Evolutionary conservation across 2,113 vertebrate genomes (phyloP).

Genomic region (Sphyrna mokarran): DNA sequence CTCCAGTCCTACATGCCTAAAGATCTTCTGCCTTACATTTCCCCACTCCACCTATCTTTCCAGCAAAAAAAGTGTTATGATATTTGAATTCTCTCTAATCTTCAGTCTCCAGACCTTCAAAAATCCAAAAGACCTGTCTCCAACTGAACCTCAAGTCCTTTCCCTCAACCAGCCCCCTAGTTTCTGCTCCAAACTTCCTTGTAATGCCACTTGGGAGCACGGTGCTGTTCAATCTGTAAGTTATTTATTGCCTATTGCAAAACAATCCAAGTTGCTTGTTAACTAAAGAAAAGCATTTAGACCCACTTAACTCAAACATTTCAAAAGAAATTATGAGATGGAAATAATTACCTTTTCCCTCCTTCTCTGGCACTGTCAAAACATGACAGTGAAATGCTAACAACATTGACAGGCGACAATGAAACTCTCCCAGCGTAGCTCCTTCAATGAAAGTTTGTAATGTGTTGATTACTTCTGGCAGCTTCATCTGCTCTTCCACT

Average conservation of each 20-base stretch:
- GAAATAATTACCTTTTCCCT: slow-evolving; percentile 64
- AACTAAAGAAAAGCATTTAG: not conserved
- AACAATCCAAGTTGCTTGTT: not conserved
- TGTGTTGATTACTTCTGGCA: slow-evolving; percentile 65
- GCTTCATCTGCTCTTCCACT: slow-evolving; percentile 47
- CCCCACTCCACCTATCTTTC: not conserved
- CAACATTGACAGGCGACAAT: slow-evolving; percentile 68
- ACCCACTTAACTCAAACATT: not conserved
- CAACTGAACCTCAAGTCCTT: not conserved
- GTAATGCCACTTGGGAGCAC: not conserved
- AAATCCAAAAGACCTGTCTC: not conserved
- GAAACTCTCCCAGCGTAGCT: slow-evolving; percentile 80
- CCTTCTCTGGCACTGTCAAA: slow-evolving; percentile 65
- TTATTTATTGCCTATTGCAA: not conserved
- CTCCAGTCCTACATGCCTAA: not conserved
- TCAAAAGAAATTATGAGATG: not conserved
- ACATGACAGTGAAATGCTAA: slow-evolving; percentile 91
- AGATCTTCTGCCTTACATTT: not conserved
- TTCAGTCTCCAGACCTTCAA: not conserved
- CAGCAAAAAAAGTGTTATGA: not conserved
- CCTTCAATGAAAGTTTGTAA: slow-evolving; percentile 88
- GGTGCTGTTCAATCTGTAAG: not conserved
- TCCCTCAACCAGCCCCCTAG: not conserved
- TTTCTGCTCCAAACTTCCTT: not conserved
- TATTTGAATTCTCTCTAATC: not conserved